Base-by-base conservation (phyloP, 2,113 vertebrate genomes). In the Choloepus hoffmanni region DNA sequence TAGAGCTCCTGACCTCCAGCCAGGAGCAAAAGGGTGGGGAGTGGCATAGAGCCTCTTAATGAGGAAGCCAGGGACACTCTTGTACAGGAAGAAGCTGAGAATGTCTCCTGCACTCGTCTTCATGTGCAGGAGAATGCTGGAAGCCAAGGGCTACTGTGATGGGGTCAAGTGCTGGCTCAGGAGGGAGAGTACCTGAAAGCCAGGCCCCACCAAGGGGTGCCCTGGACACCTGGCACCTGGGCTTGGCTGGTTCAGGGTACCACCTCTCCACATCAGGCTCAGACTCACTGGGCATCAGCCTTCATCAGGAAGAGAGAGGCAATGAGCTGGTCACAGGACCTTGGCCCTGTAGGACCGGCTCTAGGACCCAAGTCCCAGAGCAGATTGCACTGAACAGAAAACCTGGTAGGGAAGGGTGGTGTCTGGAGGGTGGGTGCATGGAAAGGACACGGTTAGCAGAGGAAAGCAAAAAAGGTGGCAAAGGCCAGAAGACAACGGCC, bases 391-490 rank as follows among this genome's bases (percentile, higher is more conserved):
- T 33, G 43, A 24, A 65, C 33, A 67, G 95, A 79, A 45, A 68
- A 65, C 24, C 14, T 26, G n/a, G 30, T 1, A 33, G 67, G 19
- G 43, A 26, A 60, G 12, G 33, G 11, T 36, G 55, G 33, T 28
- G 12, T 2, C 40, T 40, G 18, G 73, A 3, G 40, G 23, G 28
- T 26, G 26, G 15, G 23, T 23, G 2, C 0, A 0, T 0, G 5
- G 58, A 28, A 48, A 76, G 60, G 50, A 45, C 23, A 16, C 0
- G 7, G 33, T 7, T 43, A 30, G 40, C 28, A 21, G 78, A 53
- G 45, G 33, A 16, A 13, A 81, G 45, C 60, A 53, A 18, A 53
- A 53, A 30, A 45, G 43, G 48, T 9, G 70, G 12, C 63, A 9
- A 28, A 77, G 55, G 67, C 28, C 76, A 62, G 15, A 43, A 50